Conservation (phyloP, 2,113 vertebrate species). For the Saccopteryx bilineata region DNA sequence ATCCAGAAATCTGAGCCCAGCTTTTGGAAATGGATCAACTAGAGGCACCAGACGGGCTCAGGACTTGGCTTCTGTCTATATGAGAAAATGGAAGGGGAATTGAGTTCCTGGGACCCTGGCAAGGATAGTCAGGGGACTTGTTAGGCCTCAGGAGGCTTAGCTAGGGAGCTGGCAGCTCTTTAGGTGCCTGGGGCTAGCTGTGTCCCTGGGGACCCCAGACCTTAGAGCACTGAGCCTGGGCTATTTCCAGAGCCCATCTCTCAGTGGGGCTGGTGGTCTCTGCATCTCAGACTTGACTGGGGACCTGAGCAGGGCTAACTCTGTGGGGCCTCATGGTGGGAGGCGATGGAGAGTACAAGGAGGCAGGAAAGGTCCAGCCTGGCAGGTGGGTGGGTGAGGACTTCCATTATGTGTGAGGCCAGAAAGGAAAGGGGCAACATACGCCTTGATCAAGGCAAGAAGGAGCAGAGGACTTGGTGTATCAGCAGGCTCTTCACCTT, state of each 20-base stretch:
- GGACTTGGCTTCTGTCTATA: not conserved
- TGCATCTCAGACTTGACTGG: not conserved
- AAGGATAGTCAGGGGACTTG: not conserved
- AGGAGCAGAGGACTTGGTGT: not conserved
- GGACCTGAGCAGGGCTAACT: not conserved
- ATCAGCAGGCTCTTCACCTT: not conserved
- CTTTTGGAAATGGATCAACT: not conserved
- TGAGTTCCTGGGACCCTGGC: not conserved
- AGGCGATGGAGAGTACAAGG: not conserved
- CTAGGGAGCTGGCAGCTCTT: not conserved
- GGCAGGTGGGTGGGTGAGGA: not conserved
- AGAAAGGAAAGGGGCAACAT: not conserved
- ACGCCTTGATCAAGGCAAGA: not conserved
- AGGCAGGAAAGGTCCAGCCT: not conserved
- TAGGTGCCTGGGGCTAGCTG: not conserved
- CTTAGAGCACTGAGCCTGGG: not conserved
- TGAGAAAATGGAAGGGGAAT: not conserved
- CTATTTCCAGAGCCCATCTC: not conserved
- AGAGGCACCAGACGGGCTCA: not conserved
- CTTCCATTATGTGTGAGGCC: not conserved
- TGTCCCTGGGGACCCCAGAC: not conserved
- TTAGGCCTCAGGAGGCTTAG: not conserved
- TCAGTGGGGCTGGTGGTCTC: not conserved
- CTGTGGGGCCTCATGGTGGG: not conserved
- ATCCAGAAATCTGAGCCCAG: conserved; percentile 48